phyloP scores from a whole-genome alignment of 2,113 vertebrate species.

The Tupaia chinensis region DNA sequence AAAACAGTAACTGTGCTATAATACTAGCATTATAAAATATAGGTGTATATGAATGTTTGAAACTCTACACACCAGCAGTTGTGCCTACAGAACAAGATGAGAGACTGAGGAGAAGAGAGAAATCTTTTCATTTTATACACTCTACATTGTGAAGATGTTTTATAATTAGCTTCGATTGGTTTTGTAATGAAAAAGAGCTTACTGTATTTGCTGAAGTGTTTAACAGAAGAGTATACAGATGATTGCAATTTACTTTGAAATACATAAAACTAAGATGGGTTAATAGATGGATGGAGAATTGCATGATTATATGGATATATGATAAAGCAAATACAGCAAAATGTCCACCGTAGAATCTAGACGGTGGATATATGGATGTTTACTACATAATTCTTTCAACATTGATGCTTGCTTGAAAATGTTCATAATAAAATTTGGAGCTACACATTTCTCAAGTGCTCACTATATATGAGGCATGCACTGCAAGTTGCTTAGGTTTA shows the following conservation, averaged over 20 bases:
- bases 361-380: background rate
- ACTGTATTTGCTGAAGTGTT: background rate
- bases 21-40: background rate
- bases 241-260: conserved; percentile 36
- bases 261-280: background rate
- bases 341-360: background rate
- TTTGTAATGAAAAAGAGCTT: background rate
- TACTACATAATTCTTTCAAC: background rate
- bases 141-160: background rate
- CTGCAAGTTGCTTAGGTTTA: background rate
- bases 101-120: background rate
- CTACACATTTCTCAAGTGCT: background rate
- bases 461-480: too few species aligned
- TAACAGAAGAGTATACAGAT: background rate
- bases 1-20: background rate
- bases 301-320: background rate
- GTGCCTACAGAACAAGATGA: background rate
- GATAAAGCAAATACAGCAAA: background rate
- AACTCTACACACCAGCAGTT: background rate
- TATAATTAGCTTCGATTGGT: background rate
- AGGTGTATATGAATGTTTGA: background rate
- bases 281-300: background rate
- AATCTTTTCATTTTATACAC: background rate
- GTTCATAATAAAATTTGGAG: background rate
- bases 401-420: background rate